phyloP scores from a whole-genome alignment of 2,888 invertebrate genomes.

The Nyleta sp. region DNA sequence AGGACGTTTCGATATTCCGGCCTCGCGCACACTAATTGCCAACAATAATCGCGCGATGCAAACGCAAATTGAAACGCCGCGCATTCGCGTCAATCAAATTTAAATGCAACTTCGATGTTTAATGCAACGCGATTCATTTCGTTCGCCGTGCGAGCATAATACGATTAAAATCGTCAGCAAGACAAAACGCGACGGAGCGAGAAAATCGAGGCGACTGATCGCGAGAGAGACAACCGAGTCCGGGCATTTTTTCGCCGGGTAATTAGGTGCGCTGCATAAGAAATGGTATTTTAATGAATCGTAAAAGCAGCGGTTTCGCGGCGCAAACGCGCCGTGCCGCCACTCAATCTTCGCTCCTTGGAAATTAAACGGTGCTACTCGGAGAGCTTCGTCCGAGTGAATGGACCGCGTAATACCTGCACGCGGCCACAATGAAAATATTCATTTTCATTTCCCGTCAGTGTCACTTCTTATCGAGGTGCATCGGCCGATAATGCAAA shows the following conservation, averaged over 20 bases:
- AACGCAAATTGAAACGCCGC: constrained; percentile 33
- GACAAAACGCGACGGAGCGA: constrained; percentile 46
- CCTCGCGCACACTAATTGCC: constrained; percentile 17
- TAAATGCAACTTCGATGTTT: constrained; percentile 27
- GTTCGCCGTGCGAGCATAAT: constrained; percentile 37
- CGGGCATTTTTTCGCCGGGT: constrained; percentile 66
- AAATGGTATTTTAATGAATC: constrained; percentile 79
- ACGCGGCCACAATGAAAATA: constrained; percentile 66
- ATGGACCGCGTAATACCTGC: constrained; percentile 62
- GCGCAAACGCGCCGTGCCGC: constrained; percentile 66
- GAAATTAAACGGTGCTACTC: constrained; percentile 70
- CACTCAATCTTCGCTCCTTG: constrained; percentile 72
- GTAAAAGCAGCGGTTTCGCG: constrained; percentile 72
- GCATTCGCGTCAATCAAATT: constrained; percentile 31
- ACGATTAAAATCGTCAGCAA: constrained; percentile 59
- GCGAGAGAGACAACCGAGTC: constrained; percentile 22
- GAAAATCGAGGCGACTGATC: constrained; percentile 38
- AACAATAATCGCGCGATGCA: constrained; percentile 19
- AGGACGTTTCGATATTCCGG: constrained; percentile 2
- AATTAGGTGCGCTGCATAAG: constrained; percentile 78
- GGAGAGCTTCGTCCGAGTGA: constrained; percentile 44
- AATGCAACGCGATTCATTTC: constrained; percentile 14
- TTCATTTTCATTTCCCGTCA: constrained; percentile 54
- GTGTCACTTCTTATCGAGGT: constrained; percentile 45
- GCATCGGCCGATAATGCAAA: constrained; percentile 16